phyloP scores from a whole-genome alignment of 2,113 vertebrate genomes.

The Gnathonemus longibarbis region DNA sequence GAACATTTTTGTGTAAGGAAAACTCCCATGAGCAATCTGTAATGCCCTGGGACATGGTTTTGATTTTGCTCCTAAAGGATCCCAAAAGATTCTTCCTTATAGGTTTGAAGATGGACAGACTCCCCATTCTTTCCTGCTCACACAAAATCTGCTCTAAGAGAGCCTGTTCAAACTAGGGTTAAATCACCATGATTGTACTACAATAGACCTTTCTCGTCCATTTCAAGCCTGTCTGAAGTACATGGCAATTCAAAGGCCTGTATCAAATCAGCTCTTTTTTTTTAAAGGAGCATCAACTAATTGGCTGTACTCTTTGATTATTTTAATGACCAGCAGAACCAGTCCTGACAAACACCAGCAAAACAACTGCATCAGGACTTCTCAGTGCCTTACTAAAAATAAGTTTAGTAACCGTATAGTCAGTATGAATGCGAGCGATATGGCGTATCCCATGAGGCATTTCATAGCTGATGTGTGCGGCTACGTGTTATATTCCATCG shows the following conservation, averaged over 20 bases:
- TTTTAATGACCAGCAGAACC: neutral
- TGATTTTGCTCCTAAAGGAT: neutral
- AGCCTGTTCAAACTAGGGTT: neutral
- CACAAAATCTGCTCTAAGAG: neutral
- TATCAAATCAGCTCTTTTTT: neutral
- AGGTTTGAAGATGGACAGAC: neutral
- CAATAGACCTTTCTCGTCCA: neutral
- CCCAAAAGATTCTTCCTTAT: neutral
- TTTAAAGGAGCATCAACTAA: neutral
- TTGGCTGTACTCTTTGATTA: neutral
- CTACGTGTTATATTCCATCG: neutral
- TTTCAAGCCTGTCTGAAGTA: neutral
- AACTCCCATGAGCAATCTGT: neutral
- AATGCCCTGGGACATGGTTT: neutral
- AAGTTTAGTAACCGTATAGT: neutral
- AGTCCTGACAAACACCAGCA: neutral
- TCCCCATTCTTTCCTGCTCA: neutral
- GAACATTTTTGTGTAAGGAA: no score
- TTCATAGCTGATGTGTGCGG: neutral
- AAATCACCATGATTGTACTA: neutral
- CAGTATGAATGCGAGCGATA: neutral
- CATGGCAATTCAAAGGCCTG: neutral
- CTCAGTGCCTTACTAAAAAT: neutral
- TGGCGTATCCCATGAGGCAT: neutral
- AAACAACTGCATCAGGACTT: neutral